Evolutionary conservation across 2,113 vertebrate genomes (phyloP).

Genomic region (Hippocampus comes): DNA sequence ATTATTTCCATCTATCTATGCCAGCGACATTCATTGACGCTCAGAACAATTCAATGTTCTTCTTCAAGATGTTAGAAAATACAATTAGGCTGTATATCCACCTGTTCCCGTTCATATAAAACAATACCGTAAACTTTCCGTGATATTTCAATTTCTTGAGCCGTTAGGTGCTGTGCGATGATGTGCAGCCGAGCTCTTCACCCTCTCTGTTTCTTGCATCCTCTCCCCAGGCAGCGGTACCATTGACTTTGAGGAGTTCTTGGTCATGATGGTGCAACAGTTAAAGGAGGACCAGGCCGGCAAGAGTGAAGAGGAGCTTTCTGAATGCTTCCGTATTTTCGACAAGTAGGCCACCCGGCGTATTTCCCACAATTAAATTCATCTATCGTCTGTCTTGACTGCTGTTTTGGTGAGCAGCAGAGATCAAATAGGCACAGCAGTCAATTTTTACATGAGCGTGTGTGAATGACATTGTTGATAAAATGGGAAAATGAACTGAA

Average conservation of each 20-base stretch:
- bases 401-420: background rate
- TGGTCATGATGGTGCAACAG: constrained; percentile 99
- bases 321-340: constrained; percentile 94
- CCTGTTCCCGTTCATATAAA: too few relatives aligned
- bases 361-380: background rate
- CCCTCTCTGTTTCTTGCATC: too few relatives aligned
- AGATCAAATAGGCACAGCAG: background rate
- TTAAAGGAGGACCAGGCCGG: constrained; percentile 96
- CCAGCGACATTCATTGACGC: too few relatives aligned
- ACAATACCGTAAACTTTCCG: too few relatives aligned
- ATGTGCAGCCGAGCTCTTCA: background rate
- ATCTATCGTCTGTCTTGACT: background rate
- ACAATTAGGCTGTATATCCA: too few relatives aligned
- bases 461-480: too few relatives aligned
- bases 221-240: constrained; percentile 85
- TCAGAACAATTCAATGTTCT: too few relatives aligned
- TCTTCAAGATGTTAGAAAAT: too few relatives aligned
- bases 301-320: constrained; percentile 92
- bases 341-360: constrained; percentile 78
- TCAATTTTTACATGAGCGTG: background rate
- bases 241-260: constrained; percentile 98
- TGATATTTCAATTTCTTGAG: too few relatives aligned
- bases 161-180: background rate
- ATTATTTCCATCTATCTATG: too few relatives aligned
- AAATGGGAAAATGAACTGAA: background rate